Conservation (phyloP, 2,888 invertebrate species). For the Eurytoma californica region DNA sequence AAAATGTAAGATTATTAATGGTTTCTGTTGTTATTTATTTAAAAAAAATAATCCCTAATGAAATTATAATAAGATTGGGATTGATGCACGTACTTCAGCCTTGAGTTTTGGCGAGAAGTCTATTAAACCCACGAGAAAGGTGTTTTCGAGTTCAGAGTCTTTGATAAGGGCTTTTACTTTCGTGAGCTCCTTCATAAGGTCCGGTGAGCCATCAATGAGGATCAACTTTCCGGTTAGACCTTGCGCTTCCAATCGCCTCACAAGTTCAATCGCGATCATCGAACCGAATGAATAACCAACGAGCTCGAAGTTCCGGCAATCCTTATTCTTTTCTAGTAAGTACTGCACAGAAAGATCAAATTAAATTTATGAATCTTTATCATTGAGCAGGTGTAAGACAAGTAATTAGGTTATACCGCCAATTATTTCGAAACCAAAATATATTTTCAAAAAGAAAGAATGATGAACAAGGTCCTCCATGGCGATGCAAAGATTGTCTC, state of each 20-base stretch:
- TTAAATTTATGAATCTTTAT: constrained; percentile 31
- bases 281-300: constrained; percentile 94
- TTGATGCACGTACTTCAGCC: constrained; percentile 66
- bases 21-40: background rate
- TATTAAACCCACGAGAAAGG: constrained; percentile 78
- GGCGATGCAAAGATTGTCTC: no score
- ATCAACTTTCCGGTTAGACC: constrained; percentile 82
- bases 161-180: constrained; percentile 76
- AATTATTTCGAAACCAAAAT: no score
- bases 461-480: no score
- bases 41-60: background rate
- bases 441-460: background rate
- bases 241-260: constrained; percentile 81
- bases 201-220: constrained; percentile 89
- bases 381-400: no score
- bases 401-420: no score
- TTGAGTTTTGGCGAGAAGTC: constrained; percentile 76
- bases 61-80: background rate
- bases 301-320: constrained; percentile 79
- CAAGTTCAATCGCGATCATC: constrained; percentile 86
- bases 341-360: constrained; percentile 73
- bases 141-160: constrained; percentile 78
- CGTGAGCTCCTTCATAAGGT: constrained; percentile 79
- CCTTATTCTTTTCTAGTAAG: constrained; percentile 76
- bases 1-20: background rate